Base-by-base conservation (phyloP, 2,888 invertebrate genomes). In the Drosophila parthenogenetica region DNA sequence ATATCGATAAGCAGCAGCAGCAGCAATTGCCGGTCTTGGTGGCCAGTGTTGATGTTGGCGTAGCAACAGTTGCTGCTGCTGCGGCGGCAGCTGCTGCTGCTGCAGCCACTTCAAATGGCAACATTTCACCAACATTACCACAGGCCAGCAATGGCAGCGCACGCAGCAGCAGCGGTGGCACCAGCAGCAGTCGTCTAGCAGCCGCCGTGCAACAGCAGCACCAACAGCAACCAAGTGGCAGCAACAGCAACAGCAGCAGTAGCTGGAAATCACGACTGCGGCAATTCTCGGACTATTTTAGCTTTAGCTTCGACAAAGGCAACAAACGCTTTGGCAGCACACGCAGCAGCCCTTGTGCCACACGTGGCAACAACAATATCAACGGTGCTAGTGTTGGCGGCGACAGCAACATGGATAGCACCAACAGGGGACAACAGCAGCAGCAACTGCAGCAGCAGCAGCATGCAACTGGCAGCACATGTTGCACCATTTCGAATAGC, bases 211-310 rank as follows among this genome's bases (percentile, higher is more conserved):
- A 45, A 14, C 45, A 69, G 48, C 61, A 65, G 62, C 16, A 46
- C 59, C 5, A 39, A 51, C 51, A 72, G 53, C 53, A 73, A 70
- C 62, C 72, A 65, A 19, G 29, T 29, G 29, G 29, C 61, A 53
- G 69, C 69, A 54, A 77, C 48, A 71, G 82, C 42, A 14, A 77
- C 48, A 71, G 84, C 42, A 14, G 11, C 48, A 48, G n/a, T 43
- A 43, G 7, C 54, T 92, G 92, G 91, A 92, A 92, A 58, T 88
- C 92, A 3, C 89, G 92, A 25, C 87, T 92, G 51, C 91, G 91
- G 42, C 92, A 92, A 62, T 91, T 92, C 69, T 92, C 92, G 3
- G 92, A 92, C 71, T 92, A 92, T 64, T 92, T 92, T 46, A 90
- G 91, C 77, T 92, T 92, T 67, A 90, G 91, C 63, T 92, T 92